Evolutionary conservation across 2,888 invertebrate genomes (phyloP), one percentile per base, ranked within the genome.

Genomic region (Diarsia mendica): DNA sequence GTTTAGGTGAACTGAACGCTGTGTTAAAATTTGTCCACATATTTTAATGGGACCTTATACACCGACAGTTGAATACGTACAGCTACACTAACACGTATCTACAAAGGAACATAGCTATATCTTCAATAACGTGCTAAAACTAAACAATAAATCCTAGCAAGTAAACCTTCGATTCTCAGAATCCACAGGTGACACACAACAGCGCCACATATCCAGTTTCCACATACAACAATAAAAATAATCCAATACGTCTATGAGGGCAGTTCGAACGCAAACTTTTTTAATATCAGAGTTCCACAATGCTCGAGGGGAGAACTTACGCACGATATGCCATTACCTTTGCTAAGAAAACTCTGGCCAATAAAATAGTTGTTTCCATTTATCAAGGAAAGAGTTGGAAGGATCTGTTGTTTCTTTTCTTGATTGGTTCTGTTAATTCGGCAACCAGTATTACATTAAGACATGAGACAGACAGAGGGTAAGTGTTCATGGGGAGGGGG

Each of bases 221-320:
- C 46, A 49, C 69, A 23, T 10, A 23, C 13, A 68, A 60, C 73
- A 85, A 82, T 85, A 77, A 82, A 82, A 85, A 82, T 60, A 85
- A 85, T 77, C 77, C 77, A 71, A 80, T 82, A 80, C 73, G 20
- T 81, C 64, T 10, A 53, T 61, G 18, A 65, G 58, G 39, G 72
- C 61, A 72, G 82, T 72, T 80, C 44, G 49, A 80, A 49, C n/a
- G 48, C 64, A 72, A 83, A 83, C 74, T 83, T 83, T 81, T 83
- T 78, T 83, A 83, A 83, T 83, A 83, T 75, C 85, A 2, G 13
- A 44, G 67, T 66, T 66, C 65, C 48, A 67, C 33, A 18, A 48
- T 15, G 67, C 39, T 58, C 60, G 9, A 55, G 75, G 28, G 46
- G 15, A 33, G 51, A 83, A 79, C 51, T 67, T 74, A 60, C 49